Conservation (phyloP, 2,888 invertebrate genomes). For the Zhengitettix transpicula region DNA sequence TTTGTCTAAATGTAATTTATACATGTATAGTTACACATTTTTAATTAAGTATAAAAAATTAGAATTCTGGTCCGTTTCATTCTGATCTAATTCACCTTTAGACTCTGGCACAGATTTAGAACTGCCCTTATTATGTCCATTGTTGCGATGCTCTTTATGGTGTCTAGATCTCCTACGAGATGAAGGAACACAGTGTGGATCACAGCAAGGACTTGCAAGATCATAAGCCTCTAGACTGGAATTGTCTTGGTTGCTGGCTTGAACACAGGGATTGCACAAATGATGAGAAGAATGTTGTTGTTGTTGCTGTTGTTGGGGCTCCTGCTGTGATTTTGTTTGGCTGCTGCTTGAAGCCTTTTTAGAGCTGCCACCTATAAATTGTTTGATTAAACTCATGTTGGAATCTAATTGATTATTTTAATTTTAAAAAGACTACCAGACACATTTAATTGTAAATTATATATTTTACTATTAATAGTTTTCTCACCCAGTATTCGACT, state of each 20-base stretch:
- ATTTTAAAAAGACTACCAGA: too few species aligned
- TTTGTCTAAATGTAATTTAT: too few species aligned
- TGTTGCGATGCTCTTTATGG: conserved; percentile 41
- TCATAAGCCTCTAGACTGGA: conserved; percentile 74
- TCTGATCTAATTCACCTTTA: conserved; percentile 3
- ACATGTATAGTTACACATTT: too few species aligned
- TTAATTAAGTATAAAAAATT: too few species aligned
- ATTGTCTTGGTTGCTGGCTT: conserved; percentile 46
- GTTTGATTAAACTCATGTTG: too few species aligned
- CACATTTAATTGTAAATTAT: too few species aligned
- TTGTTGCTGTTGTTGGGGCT: neutral
- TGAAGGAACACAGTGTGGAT: conserved; percentile 68
- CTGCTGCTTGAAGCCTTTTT: neutral
- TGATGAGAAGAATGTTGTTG: conserved; percentile 1
- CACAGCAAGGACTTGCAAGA: conserved; percentile 71
- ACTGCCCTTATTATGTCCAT: conserved; percentile 17
- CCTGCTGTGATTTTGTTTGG: neutral
- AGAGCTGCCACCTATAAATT: too few species aligned
- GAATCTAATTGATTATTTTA: too few species aligned
- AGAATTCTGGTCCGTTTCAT: too few species aligned
- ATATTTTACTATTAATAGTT: too few species aligned
- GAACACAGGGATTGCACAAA: conserved; percentile 51
- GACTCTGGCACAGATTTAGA: conserved; percentile 3
- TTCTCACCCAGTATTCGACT: too few species aligned
- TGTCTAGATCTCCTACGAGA: conserved; percentile 31